A percentile compares a stretch with the other conserved stretches of the same genome.
These are phyloP conservation scores for Nothoprocta pentlandii DNA, from an alignment of 2,113 vertebrate genomes.

Conservation along the genomic window DNA sequence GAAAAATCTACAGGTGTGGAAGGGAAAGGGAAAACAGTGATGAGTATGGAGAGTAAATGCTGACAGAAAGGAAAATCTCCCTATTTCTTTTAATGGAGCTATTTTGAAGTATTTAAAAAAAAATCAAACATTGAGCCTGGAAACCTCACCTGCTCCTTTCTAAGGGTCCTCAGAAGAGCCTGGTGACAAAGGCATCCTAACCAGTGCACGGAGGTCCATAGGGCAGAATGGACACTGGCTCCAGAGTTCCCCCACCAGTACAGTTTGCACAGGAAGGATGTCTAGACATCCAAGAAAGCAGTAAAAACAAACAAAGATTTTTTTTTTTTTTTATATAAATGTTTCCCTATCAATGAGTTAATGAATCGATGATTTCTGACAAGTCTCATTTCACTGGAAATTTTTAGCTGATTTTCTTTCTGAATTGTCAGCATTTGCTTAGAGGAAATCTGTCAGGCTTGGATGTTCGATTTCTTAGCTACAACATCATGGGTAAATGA, in stretches of 20 bases:
- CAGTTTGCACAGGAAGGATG: background rate
- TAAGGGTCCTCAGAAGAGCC: background rate
- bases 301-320: background rate
- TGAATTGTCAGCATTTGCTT: background rate
- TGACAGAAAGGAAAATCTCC: background rate
- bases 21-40: background rate
- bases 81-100: background rate
- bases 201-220: rapidly evolving
- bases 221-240: background rate
- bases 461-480: background rate
- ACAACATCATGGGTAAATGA: background rate
- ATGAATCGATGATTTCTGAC: background rate
- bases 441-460: background rate
- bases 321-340: background rate
- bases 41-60: background rate
- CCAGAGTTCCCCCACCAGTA: background rate
- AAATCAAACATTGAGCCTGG: background rate
- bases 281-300: background rate
- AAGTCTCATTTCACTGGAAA: background rate
- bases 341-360: background rate
- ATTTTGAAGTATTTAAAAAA: background rate
- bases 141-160: background rate
- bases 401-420: background rate
- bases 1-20: background rate
- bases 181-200: rapidly evolving